phyloP scores from a whole-genome alignment of 2,797 vertebrate genomes.

The Benthosema pterotum region DNA sequence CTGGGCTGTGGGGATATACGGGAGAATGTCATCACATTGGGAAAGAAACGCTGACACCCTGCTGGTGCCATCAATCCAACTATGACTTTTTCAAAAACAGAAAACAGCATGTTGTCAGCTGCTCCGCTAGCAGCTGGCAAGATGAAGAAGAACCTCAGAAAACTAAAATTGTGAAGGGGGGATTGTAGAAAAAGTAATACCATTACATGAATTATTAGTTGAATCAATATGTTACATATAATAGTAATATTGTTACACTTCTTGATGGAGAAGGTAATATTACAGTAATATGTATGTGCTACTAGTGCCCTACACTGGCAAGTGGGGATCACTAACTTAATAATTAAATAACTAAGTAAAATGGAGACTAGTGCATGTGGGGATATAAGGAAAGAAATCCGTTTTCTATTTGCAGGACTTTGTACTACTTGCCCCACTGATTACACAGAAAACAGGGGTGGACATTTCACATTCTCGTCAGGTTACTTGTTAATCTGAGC shows the following conservation, averaged over 20 bases:
- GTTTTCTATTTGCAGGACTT: conserved; percentile 43
- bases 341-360: background rate
- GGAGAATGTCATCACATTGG: conserved; percentile 16
- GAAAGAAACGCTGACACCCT: conserved; percentile 5
- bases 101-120: no score
- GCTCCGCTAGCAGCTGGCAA: no score
- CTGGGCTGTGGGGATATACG: conserved; percentile 82
- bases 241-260: no score
- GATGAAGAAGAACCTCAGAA: background rate
- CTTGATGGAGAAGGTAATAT: no score
- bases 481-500: conserved; percentile 56
- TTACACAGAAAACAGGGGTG: conserved; percentile 18
- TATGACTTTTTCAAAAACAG: conserved; percentile 8
- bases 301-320: no score
- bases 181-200: no score
- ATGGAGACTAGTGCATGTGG: background rate
- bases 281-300: no score
- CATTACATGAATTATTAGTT: no score
- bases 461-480: conserved; percentile 29
- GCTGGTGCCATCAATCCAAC: conserved; percentile 8
- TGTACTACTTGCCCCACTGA: conserved; percentile 40
- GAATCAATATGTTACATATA: no score
- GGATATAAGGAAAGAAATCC: no score
- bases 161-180: background rate
- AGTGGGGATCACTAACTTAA: background rate